Conservation (phyloP, 2,797 vertebrate species). For the Morus bassanus region DNA sequence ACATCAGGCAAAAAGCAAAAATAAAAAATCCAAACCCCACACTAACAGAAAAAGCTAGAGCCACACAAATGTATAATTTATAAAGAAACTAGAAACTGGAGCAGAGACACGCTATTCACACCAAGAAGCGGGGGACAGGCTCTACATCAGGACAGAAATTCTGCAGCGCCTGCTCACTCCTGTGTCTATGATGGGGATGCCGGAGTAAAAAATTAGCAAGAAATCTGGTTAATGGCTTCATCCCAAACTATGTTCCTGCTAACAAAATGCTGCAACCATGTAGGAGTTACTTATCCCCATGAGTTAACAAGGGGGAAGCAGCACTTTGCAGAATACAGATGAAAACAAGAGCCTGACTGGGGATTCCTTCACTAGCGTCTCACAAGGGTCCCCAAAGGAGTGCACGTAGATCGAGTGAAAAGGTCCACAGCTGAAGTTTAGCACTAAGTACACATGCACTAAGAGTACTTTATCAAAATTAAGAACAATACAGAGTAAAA, state of each 20-base stretch:
- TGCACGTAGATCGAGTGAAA: fast-evolving
- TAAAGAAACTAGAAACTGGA: constrained; percentile 38
- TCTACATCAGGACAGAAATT: not conserved
- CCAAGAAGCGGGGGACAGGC: not conserved
- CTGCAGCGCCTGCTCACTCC: not conserved
- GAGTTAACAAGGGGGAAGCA: not conserved
- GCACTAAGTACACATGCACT: not conserved
- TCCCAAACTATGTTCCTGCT: not conserved
- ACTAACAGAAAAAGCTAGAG: not conserved
- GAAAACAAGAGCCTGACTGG: not conserved
- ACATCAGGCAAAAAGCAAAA: not conserved
- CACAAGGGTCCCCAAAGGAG: too few relatives aligned
- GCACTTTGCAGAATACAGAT: not conserved
- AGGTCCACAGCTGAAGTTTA: not conserved
- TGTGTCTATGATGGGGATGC: not conserved
- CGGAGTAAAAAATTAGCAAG: not conserved
- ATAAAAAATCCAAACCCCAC: not conserved
- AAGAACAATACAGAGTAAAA: fast-evolving
- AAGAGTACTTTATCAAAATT: fast-evolving
- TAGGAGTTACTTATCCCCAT: not conserved
- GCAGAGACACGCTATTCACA: not conserved
- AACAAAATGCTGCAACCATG: not conserved
- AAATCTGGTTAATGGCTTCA: not conserved
- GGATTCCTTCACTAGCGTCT: not conserved
- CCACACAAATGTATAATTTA: constrained; percentile 50